Evolutionary conservation across 2,888 invertebrate species (phyloP), one percentile per base, ranked within the genome.

Genomic region (Drosophila peninsularis): DNA sequence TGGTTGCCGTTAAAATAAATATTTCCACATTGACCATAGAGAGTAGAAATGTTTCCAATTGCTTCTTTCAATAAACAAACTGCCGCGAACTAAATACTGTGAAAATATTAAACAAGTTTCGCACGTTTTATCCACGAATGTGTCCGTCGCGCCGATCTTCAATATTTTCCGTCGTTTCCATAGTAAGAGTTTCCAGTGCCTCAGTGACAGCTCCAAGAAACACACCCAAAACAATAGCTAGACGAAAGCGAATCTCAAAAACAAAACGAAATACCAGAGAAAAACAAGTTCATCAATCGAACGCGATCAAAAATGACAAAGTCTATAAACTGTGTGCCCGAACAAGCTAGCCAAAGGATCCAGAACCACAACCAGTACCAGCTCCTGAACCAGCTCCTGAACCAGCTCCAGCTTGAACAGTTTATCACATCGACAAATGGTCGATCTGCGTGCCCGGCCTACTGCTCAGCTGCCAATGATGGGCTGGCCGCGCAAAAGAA

Each of bases 401-500:
- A 13, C 30, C 32, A 32, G 17, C n/a, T 27, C 32, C 47, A 32
- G 32, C 17, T 13, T 19, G 42, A 42, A 42, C 47, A 32, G 49
- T n/a, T 27, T 17, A 30, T 47, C 24, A 11, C 11, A 17, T 63
- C 55, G 34, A 42, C 63, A 47, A 67, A 71, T 71, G 72, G 44
- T 45, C 65, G 62, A 65, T 47, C 49, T 61, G 60, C 34, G 50
- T 55, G 19, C 45, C 49, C 57, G 53, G 63, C 66, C 53, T 32
- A 57, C 36, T 54, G 49, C 45, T 47, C 70, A 65, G 75, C 65
- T 62, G 69, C 77, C 69, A 69, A 85, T 85, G 70, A 91, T 90
- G 90, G 90, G 80, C 78, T 84, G 85, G 86, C 80, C 90, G 75
- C 88, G 90, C 82, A 91, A 90, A 62, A 91, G 90, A 91, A 91